Base-by-base conservation (phyloP, 2,113 vertebrate genomes). In the Clarias magur region DNA sequence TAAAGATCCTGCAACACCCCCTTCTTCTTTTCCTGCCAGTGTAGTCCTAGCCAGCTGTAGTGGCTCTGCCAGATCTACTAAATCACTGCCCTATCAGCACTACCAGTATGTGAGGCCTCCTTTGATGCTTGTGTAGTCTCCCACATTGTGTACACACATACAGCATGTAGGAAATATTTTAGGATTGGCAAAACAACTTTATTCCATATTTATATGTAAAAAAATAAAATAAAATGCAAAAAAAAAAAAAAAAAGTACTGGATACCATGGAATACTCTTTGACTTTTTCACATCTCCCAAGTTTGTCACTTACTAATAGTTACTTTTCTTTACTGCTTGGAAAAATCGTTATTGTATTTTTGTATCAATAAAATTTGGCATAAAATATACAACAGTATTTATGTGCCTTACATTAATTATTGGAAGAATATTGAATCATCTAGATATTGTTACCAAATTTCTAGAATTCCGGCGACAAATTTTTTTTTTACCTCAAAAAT, bases 31-130 rank as follows among this genome's bases (percentile, higher is more conserved):
- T 65, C 38, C 54, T 68, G 70, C 57, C 57, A 76, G 34, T 63
- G 42, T 70, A 53, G 59, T 27, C 42, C 17, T 30, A 65, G 38
- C 57, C 70, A 85, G 59, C 76, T 85, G 60, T 42, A 86, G 38
- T 67, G 27, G 7, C n/a, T 79, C 73, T 68, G 48, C 75, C 85
- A 86, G 54, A 67, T 57, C 48, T 48, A 76, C 48, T 70, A 80
- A 59, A 86, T 80, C 63, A 80, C 85, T 56, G 53, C 70, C 85
- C n/a, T 30, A 80, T 80, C 75, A 80, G 76, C 85, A 79, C 85
- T 54, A 83, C 48, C 82, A 70, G 42, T 54, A 67, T 68, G 53
- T 30, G 82, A 68, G 53, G n/a, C 65, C 65, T 80, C 53, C 56
- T 80, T 80, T 60, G 78, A 80, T 34, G 78, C 76, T 80, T 80